These are phyloP conservation scores for Bedellia somnulentella DNA, from an alignment of 2,888 invertebrate species.

Conservation along the genomic window DNA sequence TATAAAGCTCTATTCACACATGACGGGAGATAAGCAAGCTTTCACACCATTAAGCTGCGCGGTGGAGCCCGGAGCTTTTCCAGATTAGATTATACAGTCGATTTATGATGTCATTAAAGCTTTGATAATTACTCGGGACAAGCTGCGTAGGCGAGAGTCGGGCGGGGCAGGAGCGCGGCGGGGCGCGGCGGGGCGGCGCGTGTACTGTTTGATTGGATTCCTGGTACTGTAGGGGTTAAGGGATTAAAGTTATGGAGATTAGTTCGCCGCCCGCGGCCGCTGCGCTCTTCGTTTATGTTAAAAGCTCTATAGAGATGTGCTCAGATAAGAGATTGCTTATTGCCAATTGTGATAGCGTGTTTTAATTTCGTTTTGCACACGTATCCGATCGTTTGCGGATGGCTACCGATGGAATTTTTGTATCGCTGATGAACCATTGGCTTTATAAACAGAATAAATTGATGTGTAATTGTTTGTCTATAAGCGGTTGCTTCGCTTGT, in stretches of 20 bases:
- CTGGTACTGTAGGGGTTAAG: constrained; percentile 57
- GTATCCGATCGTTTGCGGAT: constrained; percentile 18
- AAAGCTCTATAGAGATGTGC: constrained; percentile 55
- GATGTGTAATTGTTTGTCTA: too few relatives aligned
- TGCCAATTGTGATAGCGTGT: constrained; percentile 53
- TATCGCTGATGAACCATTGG: too few relatives aligned
- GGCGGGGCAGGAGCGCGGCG: constrained; percentile 17
- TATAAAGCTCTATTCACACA: constrained; percentile 62
- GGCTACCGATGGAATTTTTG: constrained; percentile 14
- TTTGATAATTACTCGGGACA: constrained; percentile 64
- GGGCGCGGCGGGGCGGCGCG: constrained; percentile 29
- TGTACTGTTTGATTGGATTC: constrained; percentile 63
- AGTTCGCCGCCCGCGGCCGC: constrained; percentile 56
- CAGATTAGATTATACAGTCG: constrained; percentile 64
- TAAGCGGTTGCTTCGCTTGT: too few relatives aligned
- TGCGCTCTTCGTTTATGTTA: constrained; percentile 50
- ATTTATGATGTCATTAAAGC: constrained; percentile 64
- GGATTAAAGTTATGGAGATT: constrained; percentile 63
- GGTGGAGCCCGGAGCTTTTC: constrained; percentile 61
- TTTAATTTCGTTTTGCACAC: constrained; percentile 40
- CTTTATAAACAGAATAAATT: too few relatives aligned
- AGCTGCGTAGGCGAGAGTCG: constrained; percentile 54
- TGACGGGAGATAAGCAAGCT: constrained; percentile 61
- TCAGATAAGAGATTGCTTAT: constrained; percentile 58
- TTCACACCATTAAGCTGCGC: constrained; percentile 61